A percentile compares a stretch with the other conserved stretches of the same genome.
These are phyloP conservation scores for Drosophila recens DNA, from an alignment of 2,888 invertebrate genomes.

Conservation along the genomic window DNA sequence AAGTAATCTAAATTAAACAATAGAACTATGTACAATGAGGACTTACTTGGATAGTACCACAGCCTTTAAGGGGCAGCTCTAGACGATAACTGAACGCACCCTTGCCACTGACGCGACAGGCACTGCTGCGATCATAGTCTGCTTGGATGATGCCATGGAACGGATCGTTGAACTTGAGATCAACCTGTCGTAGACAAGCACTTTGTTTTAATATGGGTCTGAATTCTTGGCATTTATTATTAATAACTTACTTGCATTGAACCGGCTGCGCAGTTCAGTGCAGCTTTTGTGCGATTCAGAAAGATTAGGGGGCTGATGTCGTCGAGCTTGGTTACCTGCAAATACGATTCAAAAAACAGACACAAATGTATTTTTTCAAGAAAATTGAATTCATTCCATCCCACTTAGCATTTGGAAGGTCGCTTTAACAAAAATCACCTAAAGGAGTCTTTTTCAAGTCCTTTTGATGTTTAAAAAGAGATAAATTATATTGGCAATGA, in stretches of 20 bases:
- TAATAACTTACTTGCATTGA: constrained; percentile 90
- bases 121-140: constrained; percentile 95
- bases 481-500: too few relatives aligned
- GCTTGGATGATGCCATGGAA: constrained; percentile 97
- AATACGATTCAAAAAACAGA: neutral
- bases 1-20: neutral
- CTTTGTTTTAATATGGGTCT: neutral
- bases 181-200: constrained; percentile 87
- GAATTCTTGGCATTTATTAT: neutral
- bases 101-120: constrained; percentile 94
- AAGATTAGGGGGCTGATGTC: constrained; percentile 94
- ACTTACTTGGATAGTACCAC: constrained; percentile 93
- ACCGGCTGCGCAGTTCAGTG: constrained; percentile 95
- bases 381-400: too few relatives aligned
- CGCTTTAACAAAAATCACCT: too few relatives aligned
- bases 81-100: constrained; percentile 92
- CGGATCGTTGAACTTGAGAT: constrained; percentile 95
- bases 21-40: neutral
- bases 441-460: too few relatives aligned
- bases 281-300: constrained; percentile 94
- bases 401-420: too few relatives aligned
- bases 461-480: too few relatives aligned
- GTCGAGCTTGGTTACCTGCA: constrained; percentile 93
- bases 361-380: too few relatives aligned
- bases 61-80: constrained; percentile 95